Evolutionary conservation across 1,140 invertebrate genomes (phyloP), one percentile per base, ranked within the genome.

Genomic region (Andrena cerasifolii): DNA sequence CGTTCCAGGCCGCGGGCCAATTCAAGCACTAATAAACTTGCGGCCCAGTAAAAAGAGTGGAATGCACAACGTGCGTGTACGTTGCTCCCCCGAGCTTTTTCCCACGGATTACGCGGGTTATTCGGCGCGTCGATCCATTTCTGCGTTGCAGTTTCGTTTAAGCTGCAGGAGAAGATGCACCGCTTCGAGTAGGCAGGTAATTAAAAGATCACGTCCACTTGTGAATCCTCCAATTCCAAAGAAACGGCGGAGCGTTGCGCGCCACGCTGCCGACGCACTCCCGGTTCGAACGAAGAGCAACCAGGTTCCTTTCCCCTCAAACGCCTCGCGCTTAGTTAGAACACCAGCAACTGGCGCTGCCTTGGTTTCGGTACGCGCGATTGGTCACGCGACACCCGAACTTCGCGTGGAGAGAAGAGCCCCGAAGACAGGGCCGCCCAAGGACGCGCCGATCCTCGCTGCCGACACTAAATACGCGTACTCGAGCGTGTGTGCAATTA

Each of bases 381-480:
- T 18, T 63, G 59, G 58, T 73, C 76, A 70, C 47, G 63, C 68
- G 51, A 63, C 70, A 45, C 24, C 68, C 47, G 51, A 78, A 78
- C 68, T 78, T 73, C 45, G 24, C 59, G 4, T n/a, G 10, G 31
- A 65, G 56, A 36, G 62, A 79, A 72, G 53, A 65, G 51, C 51
- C 62, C 5, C 40, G 68, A 70, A 80, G 53, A 68, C 63, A 49
- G 21, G 21, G 18, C 40, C 49, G 14, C 26, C 33, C 53, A 72
- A 80, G 56, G 62, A 76, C 58, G 61, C 36, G 43, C 43, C 76
- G 45, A 84, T 78, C 83, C 36, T 77, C 45, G 33, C 67, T 80
- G 80, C 36, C 72, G 66, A 59, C 47, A 58, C 78, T 85, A 80
- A 85, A 85, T 84, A 80, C 73, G 74, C 78, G 62, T 80, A 66